These are phyloP conservation scores for Nothura maculosa DNA, from an alignment of 2,797 vertebrate species.

Conservation along the genomic window DNA sequence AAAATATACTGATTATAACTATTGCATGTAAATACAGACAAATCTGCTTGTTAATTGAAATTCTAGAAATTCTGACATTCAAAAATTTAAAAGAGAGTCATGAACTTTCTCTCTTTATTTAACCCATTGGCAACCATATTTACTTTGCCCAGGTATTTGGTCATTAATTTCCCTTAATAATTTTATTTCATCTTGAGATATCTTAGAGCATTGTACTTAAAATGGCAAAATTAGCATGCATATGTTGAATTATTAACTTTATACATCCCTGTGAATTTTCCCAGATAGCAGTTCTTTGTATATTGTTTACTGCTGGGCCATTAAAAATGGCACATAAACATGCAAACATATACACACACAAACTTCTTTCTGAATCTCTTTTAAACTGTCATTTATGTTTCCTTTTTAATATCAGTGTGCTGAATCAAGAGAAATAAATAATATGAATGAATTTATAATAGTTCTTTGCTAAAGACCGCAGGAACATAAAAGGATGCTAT, in stretches of 20 bases:
- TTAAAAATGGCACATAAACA: neutral
- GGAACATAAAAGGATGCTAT: conserved; percentile 24
- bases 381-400: neutral
- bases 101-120: neutral
- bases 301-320: neutral
- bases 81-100: neutral
- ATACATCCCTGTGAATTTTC: neutral
- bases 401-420: neutral
- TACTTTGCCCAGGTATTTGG: neutral
- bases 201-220: neutral
- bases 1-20: neutral
- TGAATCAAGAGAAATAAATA: conserved; percentile 34
- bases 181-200: neutral
- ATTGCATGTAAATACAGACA: neutral
- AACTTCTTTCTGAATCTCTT: neutral
- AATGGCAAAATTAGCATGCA: neutral
- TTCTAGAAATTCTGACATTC: neutral
- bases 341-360: accelerated
- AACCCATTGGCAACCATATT: neutral
- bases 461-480: neutral
- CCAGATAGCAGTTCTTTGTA: neutral
- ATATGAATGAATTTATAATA: neutral
- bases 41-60: neutral
- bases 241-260: neutral
- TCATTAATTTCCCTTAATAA: neutral